Evolutionary conservation across 2,797 vertebrate genomes (phyloP).

Genomic region (Echiichthys vipera): DNA sequence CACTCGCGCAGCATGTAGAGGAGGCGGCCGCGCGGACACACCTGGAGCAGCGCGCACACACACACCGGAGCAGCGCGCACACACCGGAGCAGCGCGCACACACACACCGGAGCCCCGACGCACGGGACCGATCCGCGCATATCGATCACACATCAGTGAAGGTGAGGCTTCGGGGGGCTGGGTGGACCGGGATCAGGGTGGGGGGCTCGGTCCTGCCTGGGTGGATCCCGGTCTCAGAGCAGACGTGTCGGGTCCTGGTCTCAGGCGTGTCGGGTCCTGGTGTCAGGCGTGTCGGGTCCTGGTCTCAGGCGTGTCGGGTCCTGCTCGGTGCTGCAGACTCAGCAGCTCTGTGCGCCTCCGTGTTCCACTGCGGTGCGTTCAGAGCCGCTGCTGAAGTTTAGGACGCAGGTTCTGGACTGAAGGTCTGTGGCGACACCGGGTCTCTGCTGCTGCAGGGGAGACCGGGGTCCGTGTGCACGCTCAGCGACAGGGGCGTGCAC

Average conservation of each 20-base stretch:
- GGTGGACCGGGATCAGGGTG: background rate
- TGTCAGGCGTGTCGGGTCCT: too few relatives aligned
- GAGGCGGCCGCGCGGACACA: constrained; percentile 57
- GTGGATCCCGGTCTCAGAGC: constrained; percentile 60
- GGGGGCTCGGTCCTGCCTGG: constrained; percentile 17
- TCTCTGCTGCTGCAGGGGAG: too few relatives aligned
- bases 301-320: too few relatives aligned
- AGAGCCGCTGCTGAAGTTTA: too few relatives aligned
- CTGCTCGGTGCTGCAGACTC: too few relatives aligned
- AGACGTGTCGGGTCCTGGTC: constrained; percentile 73
- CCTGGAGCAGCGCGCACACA: constrained; percentile 57
- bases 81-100: constrained; percentile 38
- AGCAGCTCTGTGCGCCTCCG: too few relatives aligned
- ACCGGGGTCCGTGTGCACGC: too few relatives aligned
- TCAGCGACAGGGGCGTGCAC: too few relatives aligned
- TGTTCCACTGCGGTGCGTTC: too few relatives aligned
- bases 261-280: too few relatives aligned
- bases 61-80: constrained; percentile 40
- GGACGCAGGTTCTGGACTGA: too few relatives aligned
- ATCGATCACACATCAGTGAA: constrained; percentile 50
- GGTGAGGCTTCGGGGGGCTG: constrained; percentile 48
- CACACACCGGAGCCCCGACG: constrained; percentile 39
- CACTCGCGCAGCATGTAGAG: constrained; percentile 60
- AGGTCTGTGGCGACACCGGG: too few relatives aligned
- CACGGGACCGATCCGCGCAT: constrained; percentile 26